Evolutionary conservation across 2,113 vertebrate genomes (phyloP).

Genomic region (Aphelocoma coerulescens): DNA sequence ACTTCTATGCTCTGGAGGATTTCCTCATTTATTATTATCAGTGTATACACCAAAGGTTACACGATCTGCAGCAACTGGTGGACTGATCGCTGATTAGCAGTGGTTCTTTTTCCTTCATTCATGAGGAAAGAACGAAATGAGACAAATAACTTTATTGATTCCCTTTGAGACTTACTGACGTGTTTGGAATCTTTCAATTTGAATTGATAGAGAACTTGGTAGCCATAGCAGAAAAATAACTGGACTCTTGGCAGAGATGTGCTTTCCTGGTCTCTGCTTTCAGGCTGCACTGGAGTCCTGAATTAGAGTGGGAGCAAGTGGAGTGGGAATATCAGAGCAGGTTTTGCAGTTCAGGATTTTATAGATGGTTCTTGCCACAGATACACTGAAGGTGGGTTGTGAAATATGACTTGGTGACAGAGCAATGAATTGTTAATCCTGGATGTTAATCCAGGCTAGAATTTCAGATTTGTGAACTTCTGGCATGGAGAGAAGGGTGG

Average conservation of each 20-base stretch:
- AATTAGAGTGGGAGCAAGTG: neutral
- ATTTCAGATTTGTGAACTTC: conserved; percentile 28
- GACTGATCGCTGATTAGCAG: neutral
- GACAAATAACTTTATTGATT: neutral
- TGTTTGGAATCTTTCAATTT: neutral
- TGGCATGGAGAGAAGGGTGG: conserved; percentile 11
- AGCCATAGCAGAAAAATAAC: neutral
- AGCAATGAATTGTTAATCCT: conserved; percentile 33
- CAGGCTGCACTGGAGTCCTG: neutral
- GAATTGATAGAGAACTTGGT: neutral
- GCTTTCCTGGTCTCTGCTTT: neutral
- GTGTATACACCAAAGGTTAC: neutral
- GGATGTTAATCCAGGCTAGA: neutral
- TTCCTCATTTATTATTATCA: neutral
- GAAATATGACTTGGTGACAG: conserved; percentile 22
- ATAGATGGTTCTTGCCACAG: neutral
- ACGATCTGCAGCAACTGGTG: neutral
- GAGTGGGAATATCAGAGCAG: neutral
- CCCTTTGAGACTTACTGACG: neutral
- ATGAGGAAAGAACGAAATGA: neutral
- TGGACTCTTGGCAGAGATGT: neutral
- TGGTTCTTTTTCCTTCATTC: neutral
- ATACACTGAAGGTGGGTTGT: neutral
- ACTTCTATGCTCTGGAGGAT: neutral
- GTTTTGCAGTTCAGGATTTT: neutral